These are phyloP conservation scores for Oryctolagus cuniculus DNA, from an alignment of 2,113 vertebrate species.

Conservation along the genomic window mOryCun1.1 NC_091432.1:118560001-118560500, in stretches of 20 bases:
- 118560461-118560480: too few species aligned
- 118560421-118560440: too few species aligned
- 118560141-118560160: background rate
- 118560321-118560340: background rate
- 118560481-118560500: too few species aligned
- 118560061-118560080: background rate
- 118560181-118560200: background rate
- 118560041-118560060: background rate
- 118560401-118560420: too few species aligned
- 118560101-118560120: background rate
- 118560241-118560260: background rate
- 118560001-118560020: background rate
- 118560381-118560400: too few species aligned
- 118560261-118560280: background rate
- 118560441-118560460: too few species aligned
- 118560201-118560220: background rate
- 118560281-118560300: background rate
- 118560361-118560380: too few species aligned
- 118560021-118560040: constrained; percentile 34
- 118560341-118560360: too few species aligned
- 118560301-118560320: background rate
- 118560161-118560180: background rate
- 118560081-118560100: background rate
- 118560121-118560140: background rate
- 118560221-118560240: background rate